Evolutionary conservation across 2,113 vertebrate genomes (phyloP), one percentile per base, ranked within the genome.

Genomic region (Catharus fuscescens): DNA sequence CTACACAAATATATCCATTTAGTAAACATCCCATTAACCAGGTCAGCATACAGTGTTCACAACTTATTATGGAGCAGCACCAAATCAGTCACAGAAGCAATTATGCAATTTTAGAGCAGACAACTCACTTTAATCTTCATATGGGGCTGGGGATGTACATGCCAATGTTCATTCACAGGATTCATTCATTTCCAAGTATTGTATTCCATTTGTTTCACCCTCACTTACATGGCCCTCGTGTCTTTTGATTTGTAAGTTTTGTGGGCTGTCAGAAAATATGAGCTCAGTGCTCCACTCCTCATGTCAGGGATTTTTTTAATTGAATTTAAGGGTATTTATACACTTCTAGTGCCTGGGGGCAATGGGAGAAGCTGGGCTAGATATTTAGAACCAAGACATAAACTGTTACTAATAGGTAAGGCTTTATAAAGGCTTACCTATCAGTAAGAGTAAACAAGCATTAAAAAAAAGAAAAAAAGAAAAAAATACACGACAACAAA

Each of bases 21-120:
- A 93, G 90, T 96, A 97, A 97, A 96, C 83, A 96, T 80, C 82
- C 90, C 85, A 95, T 96, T 96, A 97, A 93, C 88, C 92, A 93
- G 92, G 93, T 88, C 94, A 93, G 86, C 36, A 29, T 79, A 78
- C 76, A 86, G 72, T 67, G 69, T 88, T 93, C 95, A 94, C 83
- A 90, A 71, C 95, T 94, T 93, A 92, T 90, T 96, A 90, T 40
- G 34, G 44, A 96, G 80, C 77, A 69, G 80, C 72, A 92, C 53
- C 92, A 67, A 81, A 95, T 96, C 90, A 91, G 86, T 93, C 94
- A 96, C 85, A 78, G 90, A 85, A 93, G 91, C 90, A 95, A 95
- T 94, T 90, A 94, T 45, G 64, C 88, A 86, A 86, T 69, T 92
- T 70, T 69, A 85, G 56, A 76, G 81, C 79, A 93, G 91, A 93